Percentiles rank a stretch among this genome's conserved stretches.
phyloP scores from a whole-genome alignment of 2,888 invertebrate species.

The Sarcophaga caerulescens region DNA sequence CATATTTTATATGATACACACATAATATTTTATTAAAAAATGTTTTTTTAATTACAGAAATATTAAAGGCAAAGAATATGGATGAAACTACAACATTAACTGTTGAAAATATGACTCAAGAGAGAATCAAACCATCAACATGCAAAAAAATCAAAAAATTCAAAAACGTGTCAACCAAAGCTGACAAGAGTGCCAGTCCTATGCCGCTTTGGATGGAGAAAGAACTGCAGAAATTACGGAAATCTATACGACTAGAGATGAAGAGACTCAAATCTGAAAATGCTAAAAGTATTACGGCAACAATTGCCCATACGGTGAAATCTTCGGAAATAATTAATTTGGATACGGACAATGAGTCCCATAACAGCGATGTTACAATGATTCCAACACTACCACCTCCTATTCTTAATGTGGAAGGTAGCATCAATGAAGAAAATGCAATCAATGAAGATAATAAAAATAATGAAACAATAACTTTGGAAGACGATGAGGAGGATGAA shows the following conservation, averaged over 20 bases:
- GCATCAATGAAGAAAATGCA: slow-evolving; percentile 68
- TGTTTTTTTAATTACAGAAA: not conserved
- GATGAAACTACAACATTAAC: not conserved
- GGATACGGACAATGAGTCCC: slow-evolving; percentile 71
- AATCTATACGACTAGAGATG: slow-evolving; percentile 72
- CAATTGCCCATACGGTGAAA: slow-evolving; percentile 52
- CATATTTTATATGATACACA: too few relatives aligned
- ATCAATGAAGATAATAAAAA: slow-evolving; percentile 70
- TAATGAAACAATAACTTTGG: slow-evolving; percentile 38
- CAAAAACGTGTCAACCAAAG: slow-evolving; percentile 7
- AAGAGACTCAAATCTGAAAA: slow-evolving; percentile 76
- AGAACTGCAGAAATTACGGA: slow-evolving; percentile 74
- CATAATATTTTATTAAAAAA: not conserved
- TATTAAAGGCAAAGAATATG: not conserved
- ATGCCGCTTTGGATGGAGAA: slow-evolving; percentile 72
- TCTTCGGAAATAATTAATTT: slow-evolving; percentile 71
- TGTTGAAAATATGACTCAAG: not conserved
- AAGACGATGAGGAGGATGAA: slow-evolving; percentile 73
- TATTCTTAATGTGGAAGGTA: slow-evolving; percentile 75
- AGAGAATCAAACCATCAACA: not conserved
- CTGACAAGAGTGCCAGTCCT: not conserved
- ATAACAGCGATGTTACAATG: slow-evolving; percentile 77
- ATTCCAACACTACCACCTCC: slow-evolving; percentile 76
- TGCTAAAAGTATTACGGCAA: slow-evolving; percentile 53
- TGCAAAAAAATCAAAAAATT: slow-evolving; percentile 27